Conservation (phyloP, 2,113 vertebrate species). For the Dolichotis patagonum region DNA sequence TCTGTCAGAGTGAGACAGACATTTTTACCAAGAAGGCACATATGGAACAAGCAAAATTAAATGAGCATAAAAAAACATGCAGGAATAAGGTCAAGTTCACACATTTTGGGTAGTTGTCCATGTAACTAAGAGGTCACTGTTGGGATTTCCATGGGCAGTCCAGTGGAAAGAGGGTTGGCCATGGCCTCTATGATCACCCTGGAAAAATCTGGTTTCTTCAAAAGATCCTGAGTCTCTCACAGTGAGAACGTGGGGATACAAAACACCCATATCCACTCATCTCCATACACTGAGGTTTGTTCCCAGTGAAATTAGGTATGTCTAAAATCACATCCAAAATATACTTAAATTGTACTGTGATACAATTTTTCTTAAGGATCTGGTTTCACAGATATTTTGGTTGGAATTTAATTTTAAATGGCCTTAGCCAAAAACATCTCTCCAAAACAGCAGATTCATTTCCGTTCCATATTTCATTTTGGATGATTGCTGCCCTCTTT, state of each 20-base stretch:
- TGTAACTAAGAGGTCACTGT: no score
- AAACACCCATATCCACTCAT: not conserved
- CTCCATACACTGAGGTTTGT: not conserved
- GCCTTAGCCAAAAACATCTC: conserved; percentile 7
- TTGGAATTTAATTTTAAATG: conserved; percentile 46
- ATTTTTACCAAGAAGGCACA: not conserved
- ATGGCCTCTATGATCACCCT: not conserved
- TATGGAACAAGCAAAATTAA: not conserved
- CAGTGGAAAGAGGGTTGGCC: not conserved
- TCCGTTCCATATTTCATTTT: not conserved
- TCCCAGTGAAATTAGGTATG: not conserved
- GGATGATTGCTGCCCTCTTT: not conserved
- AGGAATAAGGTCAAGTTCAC: not conserved
- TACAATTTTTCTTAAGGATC: not conserved
- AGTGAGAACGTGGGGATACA: rapidly evolving
- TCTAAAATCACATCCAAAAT: not conserved
- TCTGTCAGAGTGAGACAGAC: not conserved
- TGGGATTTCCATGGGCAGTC: rapidly evolving
- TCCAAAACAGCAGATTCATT: not conserved
- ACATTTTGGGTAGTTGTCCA: no score
- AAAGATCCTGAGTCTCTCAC: not conserved
- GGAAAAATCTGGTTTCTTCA: not conserved
- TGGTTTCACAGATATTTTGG: conserved; percentile 27
- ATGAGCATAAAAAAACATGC: not conserved
- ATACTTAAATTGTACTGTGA: not conserved